phyloP scores from a whole-genome alignment of 2,888 invertebrate species.

The Acanthosepion pharaonis region DNA sequence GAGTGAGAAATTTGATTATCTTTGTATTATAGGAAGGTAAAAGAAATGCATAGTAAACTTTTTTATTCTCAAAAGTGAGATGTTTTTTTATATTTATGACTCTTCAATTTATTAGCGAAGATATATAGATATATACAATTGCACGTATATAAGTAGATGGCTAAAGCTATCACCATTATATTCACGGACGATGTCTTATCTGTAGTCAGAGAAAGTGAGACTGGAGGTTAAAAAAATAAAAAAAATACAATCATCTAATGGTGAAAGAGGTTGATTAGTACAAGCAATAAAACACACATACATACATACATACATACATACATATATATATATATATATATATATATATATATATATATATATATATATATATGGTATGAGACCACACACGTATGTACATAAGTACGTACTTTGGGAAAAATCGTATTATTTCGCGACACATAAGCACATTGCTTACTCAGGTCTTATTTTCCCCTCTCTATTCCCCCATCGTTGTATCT shows the following conservation, averaged over 20 bases:
- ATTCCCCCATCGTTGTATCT: background rate
- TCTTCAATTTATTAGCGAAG: no score
- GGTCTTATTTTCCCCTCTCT: background rate
- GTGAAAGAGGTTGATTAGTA: background rate
- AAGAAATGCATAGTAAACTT: no score
- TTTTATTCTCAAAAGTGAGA: no score
- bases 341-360: background rate
- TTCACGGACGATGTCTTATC: background rate
- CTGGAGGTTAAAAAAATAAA: background rate
- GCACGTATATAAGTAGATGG: no score
- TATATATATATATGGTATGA: background rate
- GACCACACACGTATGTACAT: background rate
- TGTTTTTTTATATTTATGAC: no score
- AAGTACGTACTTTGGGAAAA: background rate
- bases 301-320: no score
- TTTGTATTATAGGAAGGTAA: no score
- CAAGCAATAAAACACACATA: background rate
- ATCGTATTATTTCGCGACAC: background rate
- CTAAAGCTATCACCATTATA: background rate
- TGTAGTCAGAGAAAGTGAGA: background rate
- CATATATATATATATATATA: conserved; percentile 33
- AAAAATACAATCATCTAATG: background rate
- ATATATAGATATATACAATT: no score
- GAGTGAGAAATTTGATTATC: no score
- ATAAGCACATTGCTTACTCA: background rate